These are phyloP conservation scores for Benitochromis conjunctus DNA, from an alignment of 2,113 vertebrate genomes.

Conservation along the genomic window DNA sequence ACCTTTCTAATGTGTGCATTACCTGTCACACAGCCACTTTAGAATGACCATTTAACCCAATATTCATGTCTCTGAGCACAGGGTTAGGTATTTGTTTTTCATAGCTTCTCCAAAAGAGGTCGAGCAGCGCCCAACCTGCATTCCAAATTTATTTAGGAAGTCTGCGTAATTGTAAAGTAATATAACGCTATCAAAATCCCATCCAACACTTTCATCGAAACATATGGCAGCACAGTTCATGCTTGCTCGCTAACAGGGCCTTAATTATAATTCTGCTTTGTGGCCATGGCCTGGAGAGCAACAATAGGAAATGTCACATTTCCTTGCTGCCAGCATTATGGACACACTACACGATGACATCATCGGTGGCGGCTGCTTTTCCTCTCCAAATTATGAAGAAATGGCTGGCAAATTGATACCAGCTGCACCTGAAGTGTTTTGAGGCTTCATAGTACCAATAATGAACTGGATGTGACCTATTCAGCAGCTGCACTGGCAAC, in stretches of 20 bases:
- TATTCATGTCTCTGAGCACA: neutral
- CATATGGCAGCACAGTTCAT: neutral
- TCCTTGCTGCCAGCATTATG: conserved; percentile 12
- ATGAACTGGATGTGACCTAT: conserved; percentile 23
- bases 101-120: neutral
- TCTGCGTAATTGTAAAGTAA: neutral
- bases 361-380: neutral
- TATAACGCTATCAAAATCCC: neutral
- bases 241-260: conserved; percentile 28
- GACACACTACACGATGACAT: neutral
- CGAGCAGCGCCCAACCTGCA: neutral
- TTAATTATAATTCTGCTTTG: conserved; percentile 48
- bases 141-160: neutral
- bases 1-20: neutral
- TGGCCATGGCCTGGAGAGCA: conserved; percentile 6
- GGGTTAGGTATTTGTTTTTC: neutral
- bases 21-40: neutral
- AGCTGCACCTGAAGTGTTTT: conserved; percentile 34
- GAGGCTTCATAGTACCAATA: neutral
- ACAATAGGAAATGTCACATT: conserved; percentile 46
- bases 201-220: neutral
- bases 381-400: conserved; percentile 30
- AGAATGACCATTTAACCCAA: neutral
- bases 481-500: conserved; percentile 39
- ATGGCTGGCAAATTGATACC: conserved; percentile 4